These are phyloP conservation scores for Lanius collurio DNA, from an alignment of 2,113 vertebrate species.

Conservation along the genomic window DNA sequence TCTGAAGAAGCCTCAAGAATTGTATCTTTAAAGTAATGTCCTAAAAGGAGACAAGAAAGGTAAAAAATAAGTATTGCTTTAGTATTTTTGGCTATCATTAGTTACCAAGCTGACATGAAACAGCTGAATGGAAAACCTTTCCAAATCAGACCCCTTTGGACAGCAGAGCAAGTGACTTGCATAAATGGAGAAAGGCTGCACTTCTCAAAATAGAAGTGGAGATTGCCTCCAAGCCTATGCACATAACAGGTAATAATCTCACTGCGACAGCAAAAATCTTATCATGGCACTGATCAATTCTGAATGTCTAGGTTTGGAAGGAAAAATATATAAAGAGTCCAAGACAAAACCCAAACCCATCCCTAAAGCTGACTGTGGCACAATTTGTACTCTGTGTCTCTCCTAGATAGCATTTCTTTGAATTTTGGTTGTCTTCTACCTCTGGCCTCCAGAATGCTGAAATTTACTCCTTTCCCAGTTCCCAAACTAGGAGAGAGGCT, in stretches of 20 bases:
- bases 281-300: neutral
- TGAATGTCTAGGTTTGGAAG: neutral
- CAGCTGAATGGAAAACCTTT: neutral
- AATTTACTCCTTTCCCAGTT: neutral
- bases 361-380: neutral
- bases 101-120: neutral
- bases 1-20: slow-evolving; percentile 95
- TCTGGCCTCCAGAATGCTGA: neutral
- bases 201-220: neutral
- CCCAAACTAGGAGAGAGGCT: neutral
- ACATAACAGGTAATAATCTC: neutral
- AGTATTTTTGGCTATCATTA: neutral
- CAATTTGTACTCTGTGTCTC: neutral
- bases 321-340: neutral
- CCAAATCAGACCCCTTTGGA: neutral
- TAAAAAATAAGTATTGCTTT: neutral
- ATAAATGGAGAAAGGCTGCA: neutral
- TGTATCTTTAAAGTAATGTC: slow-evolving; percentile 99
- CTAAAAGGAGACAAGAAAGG: slow-evolving; percentile 66
- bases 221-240: neutral
- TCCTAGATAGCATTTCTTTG: neutral
- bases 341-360: neutral
- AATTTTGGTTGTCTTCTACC: neutral
- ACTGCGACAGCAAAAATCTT: neutral
- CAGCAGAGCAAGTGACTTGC: neutral